Percentiles rank a stretch among this genome's conserved stretches.
phyloP scores from a whole-genome alignment of 1,140 invertebrate genomes.

The Aporrectodea caliginosa region DNA sequence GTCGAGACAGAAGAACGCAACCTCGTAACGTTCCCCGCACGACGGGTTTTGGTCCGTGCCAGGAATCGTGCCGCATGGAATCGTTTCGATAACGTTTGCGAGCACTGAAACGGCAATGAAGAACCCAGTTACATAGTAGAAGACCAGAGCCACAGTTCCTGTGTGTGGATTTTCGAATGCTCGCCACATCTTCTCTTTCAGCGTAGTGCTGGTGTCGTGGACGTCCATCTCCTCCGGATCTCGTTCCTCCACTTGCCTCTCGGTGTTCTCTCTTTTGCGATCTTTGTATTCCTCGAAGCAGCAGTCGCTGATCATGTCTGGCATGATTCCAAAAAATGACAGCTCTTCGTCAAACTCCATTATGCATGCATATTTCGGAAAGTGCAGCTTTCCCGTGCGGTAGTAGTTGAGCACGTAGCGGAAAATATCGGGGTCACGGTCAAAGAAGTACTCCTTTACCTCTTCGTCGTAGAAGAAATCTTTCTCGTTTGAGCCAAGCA shows the following conservation, averaged over 20 bases:
- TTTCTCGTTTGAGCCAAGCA: conserved; percentile 95
- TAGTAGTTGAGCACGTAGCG: conserved; percentile 98
- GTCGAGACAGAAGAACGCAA: conserved; percentile 97
- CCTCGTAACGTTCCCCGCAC: conserved; percentile 95
- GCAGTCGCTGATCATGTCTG: conserved; percentile 93
- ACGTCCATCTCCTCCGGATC: conserved; percentile 60
- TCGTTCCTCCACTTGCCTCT: conserved; percentile 97
- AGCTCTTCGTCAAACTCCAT: conserved; percentile 98
- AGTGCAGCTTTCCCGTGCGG: conserved; percentile 95
- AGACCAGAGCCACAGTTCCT: conserved; percentile 93
- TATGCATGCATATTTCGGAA: conserved; percentile 97
- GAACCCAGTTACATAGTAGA: conserved; percentile 99
- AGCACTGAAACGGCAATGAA: conserved; percentile 99
- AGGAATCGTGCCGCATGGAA: conserved; percentile 71
- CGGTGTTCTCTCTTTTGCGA: conserved; percentile 95
- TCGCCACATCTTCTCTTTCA: conserved; percentile 96
- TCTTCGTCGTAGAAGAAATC: conserved; percentile 99
- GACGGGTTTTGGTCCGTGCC: conserved; percentile 75
- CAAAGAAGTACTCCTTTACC: conserved; percentile 97
- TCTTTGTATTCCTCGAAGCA: conserved; percentile 99
- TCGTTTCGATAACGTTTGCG: conserved; percentile 97
- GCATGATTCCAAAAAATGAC: conserved; percentile 94
- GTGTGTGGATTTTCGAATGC: conserved; percentile 99
- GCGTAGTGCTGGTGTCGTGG: conserved; percentile 61
- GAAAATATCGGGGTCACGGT: conserved; percentile 84